A percentile compares a stretch with the other conserved stretches of the same genome.
These are phyloP conservation scores for Polylopha cassiicola DNA, from an alignment of 2,888 invertebrate genomes.

Conservation along the genomic window DNA sequence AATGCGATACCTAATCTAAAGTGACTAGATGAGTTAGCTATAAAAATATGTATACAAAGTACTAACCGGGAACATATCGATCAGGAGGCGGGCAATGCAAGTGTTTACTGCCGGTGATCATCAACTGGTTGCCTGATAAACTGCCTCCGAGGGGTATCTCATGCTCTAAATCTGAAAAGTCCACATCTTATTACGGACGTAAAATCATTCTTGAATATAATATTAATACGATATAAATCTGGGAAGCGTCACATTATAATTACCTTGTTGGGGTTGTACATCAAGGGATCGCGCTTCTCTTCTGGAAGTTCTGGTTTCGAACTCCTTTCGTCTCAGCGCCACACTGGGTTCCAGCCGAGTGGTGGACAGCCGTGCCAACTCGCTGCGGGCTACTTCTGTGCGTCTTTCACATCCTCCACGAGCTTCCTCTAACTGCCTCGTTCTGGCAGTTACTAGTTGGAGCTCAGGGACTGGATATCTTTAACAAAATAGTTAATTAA, in stretches of 20 bases:
- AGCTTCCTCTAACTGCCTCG: slow-evolving; percentile 84
- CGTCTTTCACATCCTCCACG: slow-evolving; percentile 80
- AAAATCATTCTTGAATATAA: no score
- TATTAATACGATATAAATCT: not conserved
- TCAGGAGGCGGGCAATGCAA: slow-evolving; percentile 87
- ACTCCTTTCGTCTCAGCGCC: slow-evolving; percentile 83
- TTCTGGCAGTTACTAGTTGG: slow-evolving; percentile 84
- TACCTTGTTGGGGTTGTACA: slow-evolving; percentile 66
- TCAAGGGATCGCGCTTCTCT: slow-evolving; percentile 67
- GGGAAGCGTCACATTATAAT: not conserved
- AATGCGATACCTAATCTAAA: no score
- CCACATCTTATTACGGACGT: no score
- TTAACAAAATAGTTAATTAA: slow-evolving; percentile 18
- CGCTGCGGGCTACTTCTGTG: slow-evolving; percentile 82
- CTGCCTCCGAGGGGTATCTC: slow-evolving; percentile 69
- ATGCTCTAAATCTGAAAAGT: slow-evolving; percentile 68
- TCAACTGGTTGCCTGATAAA: slow-evolving; percentile 85
- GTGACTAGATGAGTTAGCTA: no score
- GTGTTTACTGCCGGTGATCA: slow-evolving; percentile 87
- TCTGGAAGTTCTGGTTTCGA: slow-evolving; percentile 76
- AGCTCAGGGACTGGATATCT: slow-evolving; percentile 71
- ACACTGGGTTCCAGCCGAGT: slow-evolving; percentile 85
- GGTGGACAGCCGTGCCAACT: slow-evolving; percentile 80
- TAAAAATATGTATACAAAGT: no score
- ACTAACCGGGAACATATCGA: slow-evolving; percentile 73